Evolutionary conservation across 2,888 invertebrate genomes (phyloP).

Genomic region (Alentia gelatinosa): DNA sequence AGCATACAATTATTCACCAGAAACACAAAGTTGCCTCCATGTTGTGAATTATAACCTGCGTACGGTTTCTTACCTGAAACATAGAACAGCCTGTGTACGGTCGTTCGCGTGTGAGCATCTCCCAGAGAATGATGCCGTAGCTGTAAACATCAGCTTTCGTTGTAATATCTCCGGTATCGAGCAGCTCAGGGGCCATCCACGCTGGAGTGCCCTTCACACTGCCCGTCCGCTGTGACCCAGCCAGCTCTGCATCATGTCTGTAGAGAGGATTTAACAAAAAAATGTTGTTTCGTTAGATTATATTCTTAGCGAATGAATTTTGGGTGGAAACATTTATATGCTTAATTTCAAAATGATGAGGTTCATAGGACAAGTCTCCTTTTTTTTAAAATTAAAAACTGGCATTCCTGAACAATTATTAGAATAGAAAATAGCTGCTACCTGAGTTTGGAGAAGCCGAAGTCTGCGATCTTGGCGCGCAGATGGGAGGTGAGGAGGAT

Average conservation of each 20-base stretch:
- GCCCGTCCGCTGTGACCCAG: constrained; percentile 61
- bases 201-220: constrained; percentile 69
- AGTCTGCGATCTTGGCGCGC: constrained; percentile 77
- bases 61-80: constrained; percentile 73
- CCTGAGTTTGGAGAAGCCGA: constrained; percentile 79
- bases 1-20: too few relatives aligned
- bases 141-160: constrained; percentile 77
- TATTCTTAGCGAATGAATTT: too few relatives aligned
- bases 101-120: constrained; percentile 75
- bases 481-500: constrained; percentile 72
- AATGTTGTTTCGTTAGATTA: too few relatives aligned
- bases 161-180: constrained; percentile 74
- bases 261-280: background rate
- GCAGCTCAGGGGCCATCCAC: constrained; percentile 79
- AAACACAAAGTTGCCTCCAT: too few relatives aligned
- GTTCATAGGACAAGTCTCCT: too few relatives aligned
- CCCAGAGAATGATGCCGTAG: constrained; percentile 77
- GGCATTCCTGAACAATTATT: too few relatives aligned
- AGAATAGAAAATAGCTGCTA: too few relatives aligned
- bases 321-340: too few relatives aligned
- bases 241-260: constrained; percentile 74
- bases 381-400: too few relatives aligned
- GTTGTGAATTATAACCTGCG: too few relatives aligned
- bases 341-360: too few relatives aligned
- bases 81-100: constrained; percentile 74